Conservation (phyloP, 2,797 vertebrate species). For the Aplochiton taeniatus region DNA sequence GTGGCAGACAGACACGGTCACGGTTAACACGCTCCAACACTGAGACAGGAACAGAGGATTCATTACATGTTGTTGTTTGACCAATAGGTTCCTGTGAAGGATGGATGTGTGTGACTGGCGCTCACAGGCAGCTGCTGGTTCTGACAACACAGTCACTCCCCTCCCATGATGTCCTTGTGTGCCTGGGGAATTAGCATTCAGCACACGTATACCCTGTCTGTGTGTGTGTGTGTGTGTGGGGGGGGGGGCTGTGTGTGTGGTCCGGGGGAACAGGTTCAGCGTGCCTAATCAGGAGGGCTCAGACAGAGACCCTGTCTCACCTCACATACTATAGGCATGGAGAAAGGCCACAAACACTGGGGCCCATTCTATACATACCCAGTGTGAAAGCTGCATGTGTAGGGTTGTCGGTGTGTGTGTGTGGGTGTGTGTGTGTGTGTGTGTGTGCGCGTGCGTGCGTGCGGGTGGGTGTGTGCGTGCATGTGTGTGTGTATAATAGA, state of each 20-base stretch:
- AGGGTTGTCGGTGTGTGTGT: slow-evolving; percentile 11
- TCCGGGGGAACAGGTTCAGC: slow-evolving; percentile 56
- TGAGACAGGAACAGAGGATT: slow-evolving; percentile 56
- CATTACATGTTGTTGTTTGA: slow-evolving; percentile 64
- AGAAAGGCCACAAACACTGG: slow-evolving; percentile 52
- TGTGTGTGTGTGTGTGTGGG: slow-evolving; percentile 26
- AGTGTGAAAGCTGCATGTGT: slow-evolving; percentile 16
- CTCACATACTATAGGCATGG: slow-evolving; percentile 48
- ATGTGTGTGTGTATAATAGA: background rate
- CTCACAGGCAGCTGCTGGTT: slow-evolving; percentile 54
- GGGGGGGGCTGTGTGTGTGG: slow-evolving; percentile 54
- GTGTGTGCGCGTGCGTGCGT: slow-evolving; percentile 1
- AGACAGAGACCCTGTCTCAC: slow-evolving; percentile 51
- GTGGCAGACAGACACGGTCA: slow-evolving; percentile 35
- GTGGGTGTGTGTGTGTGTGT: slow-evolving; percentile 19
- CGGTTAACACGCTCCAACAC: slow-evolving; percentile 36
- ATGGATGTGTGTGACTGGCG: slow-evolving; percentile 66
- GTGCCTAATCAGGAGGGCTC: slow-evolving; percentile 58
- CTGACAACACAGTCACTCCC: slow-evolving; percentile 51
- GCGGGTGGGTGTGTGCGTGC: background rate
- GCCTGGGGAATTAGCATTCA: slow-evolving; percentile 55
- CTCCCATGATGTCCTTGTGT: slow-evolving; percentile 44
- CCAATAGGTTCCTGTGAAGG: slow-evolving; percentile 73
- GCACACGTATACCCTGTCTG: slow-evolving; percentile 38
- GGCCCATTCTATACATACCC: slow-evolving; percentile 39